A percentile compares a stretch with the other conserved stretches of the same genome.
These are phyloP conservation scores for Eupithecia pulchellata DNA, from an alignment of 2,888 invertebrate species.

Conservation along the genomic window DNA sequence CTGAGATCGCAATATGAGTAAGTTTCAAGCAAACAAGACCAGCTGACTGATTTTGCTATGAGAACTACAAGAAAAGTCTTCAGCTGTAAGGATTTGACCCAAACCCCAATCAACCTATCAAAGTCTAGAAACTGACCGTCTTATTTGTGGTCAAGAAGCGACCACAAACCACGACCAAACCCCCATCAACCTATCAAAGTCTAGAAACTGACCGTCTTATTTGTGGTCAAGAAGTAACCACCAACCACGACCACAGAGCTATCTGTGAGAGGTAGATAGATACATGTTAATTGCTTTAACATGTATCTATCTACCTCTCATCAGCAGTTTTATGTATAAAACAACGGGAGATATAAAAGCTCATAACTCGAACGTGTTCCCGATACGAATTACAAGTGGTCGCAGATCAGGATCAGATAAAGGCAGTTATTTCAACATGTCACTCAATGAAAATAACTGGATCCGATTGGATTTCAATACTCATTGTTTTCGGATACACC, in stretches of 20 bases:
- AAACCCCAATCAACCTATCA: neutral
- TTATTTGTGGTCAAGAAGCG: neutral
- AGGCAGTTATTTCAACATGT: slow-evolving; percentile 55
- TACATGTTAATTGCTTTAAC: too few relatives aligned
- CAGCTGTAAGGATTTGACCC: neutral
- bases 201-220: neutral
- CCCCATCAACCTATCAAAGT: neutral
- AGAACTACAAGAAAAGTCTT: neutral
- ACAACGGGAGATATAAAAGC: slow-evolving; percentile 13
- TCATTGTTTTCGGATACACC: slow-evolving; percentile 73
- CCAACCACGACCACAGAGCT: neutral
- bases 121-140: neutral
- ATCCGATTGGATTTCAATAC: slow-evolving; percentile 62
- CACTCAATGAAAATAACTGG: slow-evolving; percentile 44
- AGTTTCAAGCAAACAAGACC: neutral
- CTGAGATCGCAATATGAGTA: too few relatives aligned
- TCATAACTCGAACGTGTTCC: slow-evolving; percentile 22
- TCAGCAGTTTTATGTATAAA: neutral
- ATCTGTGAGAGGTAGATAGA: neutral
- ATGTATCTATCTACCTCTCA: too few relatives aligned
- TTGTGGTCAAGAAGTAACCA: neutral
- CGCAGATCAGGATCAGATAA: slow-evolving; percentile 48
- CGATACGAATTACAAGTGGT: slow-evolving; percentile 39
- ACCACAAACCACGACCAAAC: neutral
- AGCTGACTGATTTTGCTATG: neutral